A percentile compares a stretch with the other conserved stretches of the same genome.
Evolutionary conservation across 2,113 vertebrate genomes (phyloP).

Genomic region (Motacilla tschutschensis): DNA sequence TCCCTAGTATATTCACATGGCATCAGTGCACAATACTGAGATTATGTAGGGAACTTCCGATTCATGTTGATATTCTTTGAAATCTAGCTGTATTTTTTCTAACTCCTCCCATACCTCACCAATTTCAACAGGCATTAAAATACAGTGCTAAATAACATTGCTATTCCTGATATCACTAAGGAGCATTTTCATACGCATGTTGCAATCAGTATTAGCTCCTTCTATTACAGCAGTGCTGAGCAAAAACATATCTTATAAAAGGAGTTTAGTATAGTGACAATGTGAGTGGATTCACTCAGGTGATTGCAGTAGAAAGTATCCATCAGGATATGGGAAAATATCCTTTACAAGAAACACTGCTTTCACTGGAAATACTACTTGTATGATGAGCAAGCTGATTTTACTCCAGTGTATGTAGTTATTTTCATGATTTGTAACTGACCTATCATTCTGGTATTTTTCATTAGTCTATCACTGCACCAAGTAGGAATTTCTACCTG

Average conservation of each 20-base stretch:
- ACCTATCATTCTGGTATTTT: neutral
- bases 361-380: neutral
- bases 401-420: neutral
- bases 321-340: neutral
- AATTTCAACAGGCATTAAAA: neutral
- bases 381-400: neutral
- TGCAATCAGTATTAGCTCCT: neutral
- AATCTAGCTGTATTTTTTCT: neutral
- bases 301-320: neutral
- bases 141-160: rapidly evolving
- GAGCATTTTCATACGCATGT: neutral
- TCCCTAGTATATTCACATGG: neutral
- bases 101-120: neutral
- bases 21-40: neutral
- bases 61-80: neutral
- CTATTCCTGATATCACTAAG: neutral
- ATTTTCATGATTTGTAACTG: neutral
- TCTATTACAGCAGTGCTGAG: neutral
- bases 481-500: neutral
- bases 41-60: neutral
- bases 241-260: neutral
- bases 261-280: neutral
- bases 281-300: neutral
- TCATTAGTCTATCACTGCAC: neutral
- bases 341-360: neutral